phyloP scores from a whole-genome alignment of 2,113 vertebrate genomes.

The Eulemur rufifrons region DNA sequence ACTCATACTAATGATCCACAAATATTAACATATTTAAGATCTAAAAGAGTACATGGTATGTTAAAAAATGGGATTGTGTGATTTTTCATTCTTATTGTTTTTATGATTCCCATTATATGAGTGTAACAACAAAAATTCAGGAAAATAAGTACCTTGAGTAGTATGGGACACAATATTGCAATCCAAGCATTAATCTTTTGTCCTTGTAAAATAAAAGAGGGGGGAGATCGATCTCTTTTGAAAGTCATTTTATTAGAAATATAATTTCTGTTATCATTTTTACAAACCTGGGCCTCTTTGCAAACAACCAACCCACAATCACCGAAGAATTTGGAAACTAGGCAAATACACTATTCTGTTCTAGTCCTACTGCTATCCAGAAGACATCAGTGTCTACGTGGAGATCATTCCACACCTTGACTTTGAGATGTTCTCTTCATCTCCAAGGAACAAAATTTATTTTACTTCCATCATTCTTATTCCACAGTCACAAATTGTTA shows the following conservation, averaged over 20 bases:
- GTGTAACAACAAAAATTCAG: neutral
- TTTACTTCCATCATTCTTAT: neutral
- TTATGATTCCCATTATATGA: conserved; percentile 3
- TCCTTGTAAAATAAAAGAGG: neutral
- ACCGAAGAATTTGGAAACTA: neutral
- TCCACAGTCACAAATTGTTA: neutral
- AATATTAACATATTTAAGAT: neutral
- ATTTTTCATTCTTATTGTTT: neutral
- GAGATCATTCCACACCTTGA: neutral
- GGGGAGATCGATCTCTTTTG: neutral
- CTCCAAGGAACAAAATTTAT: neutral
- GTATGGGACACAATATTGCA: neutral
- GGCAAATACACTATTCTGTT: neutral
- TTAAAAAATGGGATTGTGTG: neutral
- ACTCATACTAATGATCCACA: neutral
- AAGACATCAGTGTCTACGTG: neutral
- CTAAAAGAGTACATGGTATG: neutral
- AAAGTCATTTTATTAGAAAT: neutral
- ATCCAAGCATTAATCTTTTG: neutral
- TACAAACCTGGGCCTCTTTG: neutral
- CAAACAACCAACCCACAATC: neutral
- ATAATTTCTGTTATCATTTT: neutral
- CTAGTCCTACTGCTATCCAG: too few species aligned
- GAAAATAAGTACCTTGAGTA: neutral
- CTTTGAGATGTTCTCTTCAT: neutral